A percentile compares a stretch with the other conserved stretches of the same genome.
Conservation (phyloP, 2,113 vertebrate species). For the Telmatochromis sp. region DNA sequence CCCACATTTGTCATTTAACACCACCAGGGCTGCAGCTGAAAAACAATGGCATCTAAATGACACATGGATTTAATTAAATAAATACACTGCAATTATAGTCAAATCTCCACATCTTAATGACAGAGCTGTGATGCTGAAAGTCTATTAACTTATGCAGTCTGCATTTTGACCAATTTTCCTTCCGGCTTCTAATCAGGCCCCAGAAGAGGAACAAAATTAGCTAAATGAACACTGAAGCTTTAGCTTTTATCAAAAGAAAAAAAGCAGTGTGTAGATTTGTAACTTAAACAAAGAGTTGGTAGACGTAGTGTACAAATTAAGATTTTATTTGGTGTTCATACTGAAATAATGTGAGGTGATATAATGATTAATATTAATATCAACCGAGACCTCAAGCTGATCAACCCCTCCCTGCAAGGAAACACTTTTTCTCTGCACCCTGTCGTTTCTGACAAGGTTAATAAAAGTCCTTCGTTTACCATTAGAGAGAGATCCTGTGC, state of each 20-base stretch:
- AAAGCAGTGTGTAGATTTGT: background rate
- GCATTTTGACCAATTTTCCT: background rate
- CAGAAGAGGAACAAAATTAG: background rate
- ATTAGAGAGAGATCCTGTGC: background rate
- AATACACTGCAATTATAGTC: background rate
- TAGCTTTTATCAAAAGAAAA: background rate
- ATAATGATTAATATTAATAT: background rate
- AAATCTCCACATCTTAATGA: background rate
- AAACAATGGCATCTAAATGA: background rate
- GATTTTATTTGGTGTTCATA: background rate
- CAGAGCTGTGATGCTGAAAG: background rate
- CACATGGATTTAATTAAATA: background rate
- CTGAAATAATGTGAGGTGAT: background rate
- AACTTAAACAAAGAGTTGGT: background rate
- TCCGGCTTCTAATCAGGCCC: background rate
- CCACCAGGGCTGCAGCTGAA: background rate
- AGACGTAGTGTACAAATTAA: background rate
- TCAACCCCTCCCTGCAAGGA: background rate
- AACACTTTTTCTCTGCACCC: background rate
- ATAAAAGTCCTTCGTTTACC: background rate
- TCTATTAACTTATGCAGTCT: background rate
- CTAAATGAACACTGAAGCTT: accelerated
- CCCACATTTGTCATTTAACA: background rate
- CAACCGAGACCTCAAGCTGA: background rate
- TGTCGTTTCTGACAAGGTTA: background rate